Base-by-base conservation (phyloP, 1,140 invertebrate species). In the Aporrectodea caliginosa region DNA sequence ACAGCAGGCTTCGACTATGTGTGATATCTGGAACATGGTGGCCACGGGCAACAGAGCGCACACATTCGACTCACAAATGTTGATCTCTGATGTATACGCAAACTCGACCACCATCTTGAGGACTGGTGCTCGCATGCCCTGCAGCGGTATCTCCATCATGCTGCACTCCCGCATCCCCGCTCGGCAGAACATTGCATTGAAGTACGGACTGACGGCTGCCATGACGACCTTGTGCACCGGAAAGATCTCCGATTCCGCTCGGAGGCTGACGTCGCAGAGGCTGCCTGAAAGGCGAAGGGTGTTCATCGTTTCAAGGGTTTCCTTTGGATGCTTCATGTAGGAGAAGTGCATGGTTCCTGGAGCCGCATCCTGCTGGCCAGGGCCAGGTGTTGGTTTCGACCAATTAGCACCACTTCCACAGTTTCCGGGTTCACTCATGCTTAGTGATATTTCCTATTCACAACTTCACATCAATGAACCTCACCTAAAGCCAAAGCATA, bases 121-220 rank as follows among this genome's bases (percentile, higher is more conserved):
- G 2, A 94, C 93, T 69, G 93, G 94, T 2, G 94, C 93, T 80
- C 93, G 94, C 69, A 97, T 93, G 71, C 94, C 94, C 85, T 96
- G 94, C 33, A 97, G 89, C 81, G 93, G 93, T 6, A 96, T 93
- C 1, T 92, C 90, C 0, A 92, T 92, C 93, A 95, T 95, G 84
- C 94, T 93, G 82, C 92, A 92, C 88, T 96, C 95, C 83, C 93
- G 93, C 80, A 96, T 90, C 0, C 98, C 97, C 68, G 96, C 95
- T 27, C 96, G 98, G 86, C 78, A 77, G 78, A 96, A 97, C 95
- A 97, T 97, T 69, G 95, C 95, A 89, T 95, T 93, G 87, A 98
- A 98, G 83, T 87, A 86, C 30, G 85, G 84, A 84, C 86, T 86
- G 29, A 87, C 84, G 27, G 88, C 84, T 1, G 88, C 87, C 73